Evolutionary conservation across 2,888 invertebrate species (phyloP), one percentile per base, ranked within the genome.

Genomic region (Xylocampa areola): DNA sequence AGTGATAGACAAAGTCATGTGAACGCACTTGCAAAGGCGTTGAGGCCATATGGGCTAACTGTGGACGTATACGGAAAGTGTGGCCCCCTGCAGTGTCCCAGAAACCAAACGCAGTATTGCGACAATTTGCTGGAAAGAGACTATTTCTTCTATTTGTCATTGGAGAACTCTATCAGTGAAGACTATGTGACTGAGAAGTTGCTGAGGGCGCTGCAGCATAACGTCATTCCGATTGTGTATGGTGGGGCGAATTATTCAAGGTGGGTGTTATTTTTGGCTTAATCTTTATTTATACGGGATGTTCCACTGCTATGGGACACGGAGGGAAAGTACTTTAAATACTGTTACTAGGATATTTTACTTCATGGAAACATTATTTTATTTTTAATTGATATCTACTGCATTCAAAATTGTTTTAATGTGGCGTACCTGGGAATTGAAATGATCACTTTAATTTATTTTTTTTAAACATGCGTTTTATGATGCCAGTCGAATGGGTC

Each of bases 101-200:
- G 67, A 52, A 29, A 72, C 0, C 64, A 60, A 2, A 67, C 74
- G n/a, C 44, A 74, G 0, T 76, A 76, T 13, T 94, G 94, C 53
- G 77, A 86, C 45, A 62, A 53, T 19, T 80, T 87, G 68, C 58
- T 95, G 35, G 92, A 94, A 61, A 88, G 83, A 10, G 92, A 96
- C 52, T 97, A 97, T 84, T 96, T 95, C 80, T 97, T 97, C 80
- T 97, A 97, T 78, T 84, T 97, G 62, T 89, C 95, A 0, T 95
- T 97, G 76, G 97, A 97, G 86, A 97, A 97, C 83, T 96, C 96
- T 1, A 95, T 96, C 69, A 96, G 96, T 73, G 90, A 89, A 41
- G 93, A 93, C 67, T 93, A 92, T 39, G 89, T 92, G 2, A 91
- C 93, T 0, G 93, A 93, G 79, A 97, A 97, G 81, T 88, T 97